Evolutionary conservation across 37 sponge, comb jelly and placozoan species (phyloP).

Genomic region (Oscarella lobularis): DNA sequence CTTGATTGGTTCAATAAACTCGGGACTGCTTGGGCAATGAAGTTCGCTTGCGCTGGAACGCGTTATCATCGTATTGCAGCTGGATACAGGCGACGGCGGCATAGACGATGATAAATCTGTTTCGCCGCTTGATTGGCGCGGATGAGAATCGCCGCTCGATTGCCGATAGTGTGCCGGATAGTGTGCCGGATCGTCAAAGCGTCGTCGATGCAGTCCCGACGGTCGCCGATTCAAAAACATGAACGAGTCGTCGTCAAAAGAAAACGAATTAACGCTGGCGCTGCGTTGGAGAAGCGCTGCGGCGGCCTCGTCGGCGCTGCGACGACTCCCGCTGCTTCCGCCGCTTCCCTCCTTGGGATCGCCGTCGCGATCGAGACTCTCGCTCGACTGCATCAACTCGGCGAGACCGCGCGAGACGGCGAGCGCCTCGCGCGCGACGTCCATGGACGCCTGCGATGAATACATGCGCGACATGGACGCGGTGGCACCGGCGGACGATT

Average conservation of each 20-base stretch:
- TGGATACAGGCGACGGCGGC: neutral
- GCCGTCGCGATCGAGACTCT: neutral
- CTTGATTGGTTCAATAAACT: neutral
- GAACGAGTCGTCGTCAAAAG: too few relatives aligned
- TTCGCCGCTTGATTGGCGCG: neutral
- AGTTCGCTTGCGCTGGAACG: neutral
- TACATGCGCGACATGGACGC: neutral
- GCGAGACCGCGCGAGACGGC: neutral
- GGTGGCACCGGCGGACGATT: neutral
- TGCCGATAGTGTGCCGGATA: neutral
- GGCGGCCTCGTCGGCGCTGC: neutral
- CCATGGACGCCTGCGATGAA: neutral
- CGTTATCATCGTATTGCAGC: neutral
- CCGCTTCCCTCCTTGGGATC: neutral
- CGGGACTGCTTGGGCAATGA: neutral
- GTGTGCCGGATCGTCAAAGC: neutral
- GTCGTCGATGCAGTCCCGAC: neutral
- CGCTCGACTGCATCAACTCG: neutral
- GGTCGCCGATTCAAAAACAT: neutral
- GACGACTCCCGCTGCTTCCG: neutral
- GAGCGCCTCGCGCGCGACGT: neutral
- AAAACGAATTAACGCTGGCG: too few relatives aligned
- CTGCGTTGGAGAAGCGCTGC: neutral
- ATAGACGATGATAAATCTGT: neutral
- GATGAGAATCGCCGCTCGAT: neutral